Percentiles rank a stretch among this genome's conserved stretches.
phyloP scores from a whole-genome alignment of 1,140 invertebrate genomes.

The Calosoma granatense region DNA sequence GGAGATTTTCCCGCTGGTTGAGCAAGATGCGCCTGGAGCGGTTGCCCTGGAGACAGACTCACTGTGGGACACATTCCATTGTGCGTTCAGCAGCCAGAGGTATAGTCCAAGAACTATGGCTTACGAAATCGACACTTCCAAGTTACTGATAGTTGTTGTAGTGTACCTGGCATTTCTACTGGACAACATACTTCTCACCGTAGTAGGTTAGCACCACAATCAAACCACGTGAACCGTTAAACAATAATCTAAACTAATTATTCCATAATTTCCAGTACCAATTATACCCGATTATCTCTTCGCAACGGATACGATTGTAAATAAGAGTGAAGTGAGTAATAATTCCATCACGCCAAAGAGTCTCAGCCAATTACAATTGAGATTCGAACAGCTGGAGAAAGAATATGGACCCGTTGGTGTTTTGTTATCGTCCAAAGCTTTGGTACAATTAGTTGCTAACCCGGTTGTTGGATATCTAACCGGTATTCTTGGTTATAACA shows the following conservation, averaged over 20 bases:
- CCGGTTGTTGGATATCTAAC: slow-evolving; percentile 68
- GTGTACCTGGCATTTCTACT: slow-evolving; percentile 59
- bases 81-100: slow-evolving; percentile 10
- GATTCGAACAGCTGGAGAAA: slow-evolving; percentile 34
- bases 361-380: slow-evolving; percentile 30
- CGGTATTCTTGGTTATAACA: slow-evolving; percentile 56
- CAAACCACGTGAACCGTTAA: too few species aligned
- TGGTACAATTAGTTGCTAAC: slow-evolving; percentile 77
- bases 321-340: slow-evolving; percentile 12
- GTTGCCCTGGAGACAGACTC: background rate
- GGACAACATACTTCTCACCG: slow-evolving; percentile 67
- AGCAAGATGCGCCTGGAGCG: background rate
- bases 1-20: too few species aligned
- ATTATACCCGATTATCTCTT: slow-evolving; percentile 75
- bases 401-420: slow-evolving; percentile 72
- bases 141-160: slow-evolving; percentile 40
- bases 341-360: slow-evolving; percentile 15
- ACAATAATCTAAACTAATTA: too few species aligned
- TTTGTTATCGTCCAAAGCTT: slow-evolving; percentile 75
- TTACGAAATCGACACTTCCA: slow-evolving; percentile 21
- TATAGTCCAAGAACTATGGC: slow-evolving; percentile 1
- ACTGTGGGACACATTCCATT: background rate
- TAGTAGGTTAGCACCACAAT: slow-evolving; percentile 54
- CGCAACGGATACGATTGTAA: slow-evolving; percentile 36
- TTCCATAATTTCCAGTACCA: too few species aligned